Conservation (phyloP, 2,888 invertebrate genomes). For the Macrophya alboannulata region DNA sequence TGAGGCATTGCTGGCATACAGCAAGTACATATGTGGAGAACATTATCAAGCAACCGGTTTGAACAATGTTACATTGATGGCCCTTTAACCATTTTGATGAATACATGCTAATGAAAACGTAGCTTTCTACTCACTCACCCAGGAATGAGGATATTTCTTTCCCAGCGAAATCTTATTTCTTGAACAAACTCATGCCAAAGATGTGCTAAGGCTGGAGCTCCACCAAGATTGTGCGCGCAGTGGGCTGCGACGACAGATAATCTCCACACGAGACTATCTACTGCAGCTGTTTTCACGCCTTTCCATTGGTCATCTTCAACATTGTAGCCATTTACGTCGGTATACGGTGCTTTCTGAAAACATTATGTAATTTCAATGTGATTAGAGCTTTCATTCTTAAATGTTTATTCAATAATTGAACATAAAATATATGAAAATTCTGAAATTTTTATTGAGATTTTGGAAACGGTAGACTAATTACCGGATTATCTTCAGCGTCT, state of each 20-base stretch:
- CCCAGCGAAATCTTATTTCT: constrained; percentile 95
- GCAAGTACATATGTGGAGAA: constrained; percentile 14
- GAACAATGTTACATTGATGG: background rate
- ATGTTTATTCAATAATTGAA: background rate
- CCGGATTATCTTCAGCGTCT: constrained; percentile 88
- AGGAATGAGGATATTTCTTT: constrained; percentile 88
- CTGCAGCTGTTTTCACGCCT: constrained; percentile 88
- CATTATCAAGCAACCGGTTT: constrained; percentile 4
- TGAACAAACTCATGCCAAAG: constrained; percentile 97
- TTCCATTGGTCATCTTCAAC: constrained; percentile 75
- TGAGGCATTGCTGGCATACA: constrained; percentile 19
- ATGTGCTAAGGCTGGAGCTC: constrained; percentile 90
- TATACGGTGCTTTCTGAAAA: constrained; percentile 76
- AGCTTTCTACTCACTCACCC: constrained; percentile 90
- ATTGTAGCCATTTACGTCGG: constrained; percentile 68
- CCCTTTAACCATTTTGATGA: constrained; percentile 15
- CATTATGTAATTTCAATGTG: constrained; percentile 46
- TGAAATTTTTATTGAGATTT: background rate
- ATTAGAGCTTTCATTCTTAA: background rate
- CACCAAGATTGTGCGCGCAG: constrained; percentile 88
- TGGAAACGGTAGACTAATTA: constrained; percentile 65
- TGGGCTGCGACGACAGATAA: constrained; percentile 89
- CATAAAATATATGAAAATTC: too few relatives aligned
- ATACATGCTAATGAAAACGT: constrained; percentile 58
- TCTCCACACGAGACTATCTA: constrained; percentile 91